Base-by-base conservation (phyloP, 1,140 invertebrate species). In the Spodoptera litura region DNA sequence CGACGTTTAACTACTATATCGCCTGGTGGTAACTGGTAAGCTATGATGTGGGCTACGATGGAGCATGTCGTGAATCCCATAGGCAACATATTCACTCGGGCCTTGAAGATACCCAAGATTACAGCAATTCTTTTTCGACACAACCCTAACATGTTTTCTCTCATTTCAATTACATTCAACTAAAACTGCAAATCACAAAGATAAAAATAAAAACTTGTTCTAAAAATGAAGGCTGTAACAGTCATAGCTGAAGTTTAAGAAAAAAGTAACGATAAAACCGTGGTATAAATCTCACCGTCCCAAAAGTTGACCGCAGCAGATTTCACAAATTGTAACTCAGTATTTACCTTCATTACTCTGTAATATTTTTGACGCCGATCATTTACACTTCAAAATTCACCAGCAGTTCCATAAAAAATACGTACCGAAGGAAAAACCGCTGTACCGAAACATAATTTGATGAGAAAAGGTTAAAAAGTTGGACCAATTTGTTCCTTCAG, bases 381-480 rank as follows among this genome's bases (percentile, higher is more conserved):
- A 76, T 78, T 81, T 61, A 68, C 71, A 52, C 68, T 83, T 77
- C 51, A 83, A 71, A 79, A 74, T 83, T 71, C 76, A 78, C n/a
- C 49, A 31, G 76, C 71, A 38, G 55, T 59, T 25, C 11, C 13
- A 68, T 59, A 77, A 79, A 78, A 20, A 83, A 80, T 78, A 74
- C 31, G 31, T 73, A 71, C 64, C 55, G 27, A 12, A 35, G 62
- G 56, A 76, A 75, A 80, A 79, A 53, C 51, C 61, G 27, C 38
- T 59, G 71, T 78, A 75, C 59, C 73, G 52, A 11, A 74, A 77
- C 71, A 78, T 83, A 81, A 81, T 81, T 81, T 81, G 72, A 81
- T 74, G 73, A 76, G 62, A 80, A 77, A 66, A 81, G 66, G 72
- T 83, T 81, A 83, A 83, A 82, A 83, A 83, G 79, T 83, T 83